These are phyloP conservation scores for Plebejus melissa DNA, from an alignment of 2,888 invertebrate species.

Conservation along the genomic window DNA sequence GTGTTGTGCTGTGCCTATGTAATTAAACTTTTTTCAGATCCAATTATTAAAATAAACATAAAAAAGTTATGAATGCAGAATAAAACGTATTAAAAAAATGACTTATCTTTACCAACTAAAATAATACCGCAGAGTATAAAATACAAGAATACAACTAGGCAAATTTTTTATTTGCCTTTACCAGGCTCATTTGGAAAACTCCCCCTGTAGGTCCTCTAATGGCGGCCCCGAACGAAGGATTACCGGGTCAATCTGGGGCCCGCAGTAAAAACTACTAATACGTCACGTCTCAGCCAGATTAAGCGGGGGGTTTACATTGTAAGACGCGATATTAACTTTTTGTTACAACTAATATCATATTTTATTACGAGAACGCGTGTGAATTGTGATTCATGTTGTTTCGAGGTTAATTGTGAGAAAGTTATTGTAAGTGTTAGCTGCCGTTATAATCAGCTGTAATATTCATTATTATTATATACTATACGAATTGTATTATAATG, in stretches of 20 bases:
- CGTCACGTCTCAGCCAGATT: constrained; percentile 6
- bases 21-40: too few species aligned
- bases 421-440: not conserved
- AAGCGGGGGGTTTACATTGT: constrained; percentile 11
- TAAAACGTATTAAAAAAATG: too few species aligned
- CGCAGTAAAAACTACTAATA: constrained; percentile 25
- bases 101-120: too few species aligned
- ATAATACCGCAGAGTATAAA: too few species aligned
- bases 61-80: too few species aligned
- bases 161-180: too few species aligned
- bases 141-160: too few species aligned
- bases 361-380: not conserved
- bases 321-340: not conserved
- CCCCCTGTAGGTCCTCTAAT: not conserved
- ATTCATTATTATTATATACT: too few species aligned
- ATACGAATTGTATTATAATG: too few species aligned
- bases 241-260: constrained; percentile 14
- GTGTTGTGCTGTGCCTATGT: too few species aligned
- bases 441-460: too few species aligned
- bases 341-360: constrained; percentile 18
- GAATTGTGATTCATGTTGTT: not conserved
- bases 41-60: too few species aligned
- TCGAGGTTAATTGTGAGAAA: not conserved
- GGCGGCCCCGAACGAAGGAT: constrained; percentile 20
- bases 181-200: not conserved